Evolutionary conservation across 2,797 vertebrate genomes (phyloP), one percentile per base, ranked within the genome.

Genomic region (Micromesistius poutassou): DNA sequence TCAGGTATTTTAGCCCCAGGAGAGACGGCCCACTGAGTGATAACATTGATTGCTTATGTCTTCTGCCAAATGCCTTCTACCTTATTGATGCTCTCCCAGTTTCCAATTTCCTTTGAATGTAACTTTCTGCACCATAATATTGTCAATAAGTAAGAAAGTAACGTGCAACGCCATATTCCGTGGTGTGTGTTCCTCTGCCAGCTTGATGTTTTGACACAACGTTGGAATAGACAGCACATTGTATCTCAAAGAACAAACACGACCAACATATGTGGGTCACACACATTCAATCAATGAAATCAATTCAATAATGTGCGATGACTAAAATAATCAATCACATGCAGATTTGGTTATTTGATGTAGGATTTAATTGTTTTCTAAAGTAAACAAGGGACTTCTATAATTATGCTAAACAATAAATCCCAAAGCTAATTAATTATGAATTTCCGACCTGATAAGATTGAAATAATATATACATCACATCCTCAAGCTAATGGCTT

Each of bases 21-120:
- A 28, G n/a, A 10, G n/a, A 0, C 4, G 50, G 55, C 7, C 19
- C 55, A 9, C 19, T 66, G 55, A 66, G 55, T 66, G n/a, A 66
- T 66, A 66, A 66, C 55, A 66, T 66, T 66, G 55, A 66, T 66
- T 66, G 55, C 55, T 66, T 66, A 66, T 66, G 55, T 25, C 55
- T 66, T 66, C 55, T 28, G 55, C 55, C n/a, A 66, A 66, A 22
- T 66, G 55, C 55, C 55, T 66, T 66, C 55, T 66, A 66, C n/a
- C 55, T 66, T n/a, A 66, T 66, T 66, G 55, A 25, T 10, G 8
- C 50, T 55, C 50, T 55, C 50, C 19, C 50, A 22, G 22, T 55
- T 55, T 5, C 50, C 55, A 8, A 66, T 66, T 66, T 5, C 55
- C n/a, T 66, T 66, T 66, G 55, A 66, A 28, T 25, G 19, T 66